Percentiles rank a stretch among this genome's conserved stretches.
phyloP scores from a whole-genome alignment of 2,113 vertebrate genomes.

The Chloropsis cyanopogon region DNA sequence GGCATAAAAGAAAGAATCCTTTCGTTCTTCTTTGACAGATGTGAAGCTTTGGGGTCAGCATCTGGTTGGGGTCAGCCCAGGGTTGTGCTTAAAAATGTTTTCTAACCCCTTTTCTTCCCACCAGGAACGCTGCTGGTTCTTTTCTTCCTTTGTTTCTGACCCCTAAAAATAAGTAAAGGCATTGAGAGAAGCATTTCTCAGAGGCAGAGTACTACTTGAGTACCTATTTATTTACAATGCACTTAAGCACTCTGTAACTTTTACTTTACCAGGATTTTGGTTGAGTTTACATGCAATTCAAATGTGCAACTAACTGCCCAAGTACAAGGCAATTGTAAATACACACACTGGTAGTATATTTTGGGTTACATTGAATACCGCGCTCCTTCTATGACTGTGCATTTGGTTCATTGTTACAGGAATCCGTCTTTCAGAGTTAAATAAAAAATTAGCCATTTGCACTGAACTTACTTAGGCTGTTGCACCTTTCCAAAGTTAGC shows the following conservation, averaged over 20 bases:
- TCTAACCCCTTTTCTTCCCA: background rate
- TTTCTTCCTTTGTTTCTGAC: background rate
- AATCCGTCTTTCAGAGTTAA: constrained; percentile 12
- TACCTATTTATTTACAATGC: constrained; percentile 61
- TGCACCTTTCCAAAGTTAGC: constrained; percentile 75
- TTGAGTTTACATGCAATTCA: constrained; percentile 52
- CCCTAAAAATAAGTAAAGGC: background rate
- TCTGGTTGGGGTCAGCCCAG: background rate
- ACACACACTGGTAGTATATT: constrained; percentile 4
- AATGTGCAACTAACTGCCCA: constrained; percentile 3
- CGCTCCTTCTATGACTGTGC: background rate
- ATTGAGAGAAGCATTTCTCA: background rate
- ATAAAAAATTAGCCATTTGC: constrained; percentile 65
- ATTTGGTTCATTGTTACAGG: constrained; percentile 34
- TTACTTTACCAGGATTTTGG: constrained; percentile 28
- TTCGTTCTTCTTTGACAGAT: background rate
- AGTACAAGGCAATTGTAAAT: constrained; percentile 34
- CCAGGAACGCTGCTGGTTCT: background rate
- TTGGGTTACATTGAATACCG: background rate
- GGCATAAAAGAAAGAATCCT: background rate
- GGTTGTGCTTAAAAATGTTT: background rate
- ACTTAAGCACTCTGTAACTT: constrained; percentile 60
- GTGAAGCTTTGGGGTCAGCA: background rate
- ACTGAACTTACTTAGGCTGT: constrained; percentile 70
- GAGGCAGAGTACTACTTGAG: constrained; percentile 13